phyloP scores from a whole-genome alignment of 2,797 vertebrate genomes.

The Morelia viridis region DNA sequence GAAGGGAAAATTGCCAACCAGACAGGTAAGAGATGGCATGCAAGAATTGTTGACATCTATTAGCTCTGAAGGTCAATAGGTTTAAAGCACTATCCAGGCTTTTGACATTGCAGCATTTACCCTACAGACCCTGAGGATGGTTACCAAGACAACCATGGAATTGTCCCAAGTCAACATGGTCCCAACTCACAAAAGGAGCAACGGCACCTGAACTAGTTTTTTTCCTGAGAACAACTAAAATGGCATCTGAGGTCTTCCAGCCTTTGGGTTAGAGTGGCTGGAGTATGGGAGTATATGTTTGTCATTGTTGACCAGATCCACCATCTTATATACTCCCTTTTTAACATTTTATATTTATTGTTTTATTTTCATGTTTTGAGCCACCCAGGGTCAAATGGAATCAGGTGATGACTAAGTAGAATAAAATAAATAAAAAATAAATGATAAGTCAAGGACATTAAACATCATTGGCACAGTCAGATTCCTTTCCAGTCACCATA shows the following conservation, averaged over 20 bases:
- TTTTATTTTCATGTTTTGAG: neutral
- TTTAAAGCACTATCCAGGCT: neutral
- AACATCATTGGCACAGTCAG: neutral
- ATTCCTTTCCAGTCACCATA: neutral
- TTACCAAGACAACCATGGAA: neutral
- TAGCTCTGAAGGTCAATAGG: neutral
- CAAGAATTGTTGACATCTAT: neutral
- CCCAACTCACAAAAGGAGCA: neutral
- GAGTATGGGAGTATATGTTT: neutral
- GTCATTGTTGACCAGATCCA: neutral
- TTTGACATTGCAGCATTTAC: neutral
- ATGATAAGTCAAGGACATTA: neutral
- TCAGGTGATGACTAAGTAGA: neutral
- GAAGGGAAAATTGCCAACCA: slow-evolving; percentile 4
- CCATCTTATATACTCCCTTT: neutral
- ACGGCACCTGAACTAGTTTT: neutral
- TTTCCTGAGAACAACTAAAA: neutral
- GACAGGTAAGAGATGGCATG: neutral
- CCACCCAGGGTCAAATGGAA: neutral
- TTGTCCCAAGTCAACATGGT: neutral
- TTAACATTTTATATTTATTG: neutral
- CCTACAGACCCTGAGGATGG: neutral
- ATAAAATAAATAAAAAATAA: neutral
- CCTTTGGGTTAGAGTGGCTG: neutral
- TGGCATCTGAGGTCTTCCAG: neutral